These are phyloP conservation scores for Pogonocherus hispidulus DNA, from an alignment of 2,888 invertebrate species.

Conservation along the genomic window DNA sequence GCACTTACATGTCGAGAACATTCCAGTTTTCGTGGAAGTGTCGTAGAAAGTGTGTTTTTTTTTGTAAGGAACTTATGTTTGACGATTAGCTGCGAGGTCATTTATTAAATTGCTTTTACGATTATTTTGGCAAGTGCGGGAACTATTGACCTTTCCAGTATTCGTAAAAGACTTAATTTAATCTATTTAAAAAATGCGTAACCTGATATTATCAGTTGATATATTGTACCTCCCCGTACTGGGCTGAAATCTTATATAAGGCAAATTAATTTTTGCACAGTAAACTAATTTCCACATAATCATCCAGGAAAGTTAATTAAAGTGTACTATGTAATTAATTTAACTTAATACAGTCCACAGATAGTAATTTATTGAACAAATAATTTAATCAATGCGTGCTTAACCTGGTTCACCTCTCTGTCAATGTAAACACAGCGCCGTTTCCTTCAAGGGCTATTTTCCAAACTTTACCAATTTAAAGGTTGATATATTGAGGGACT, in stretches of 20 bases:
- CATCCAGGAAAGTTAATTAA: not conserved
- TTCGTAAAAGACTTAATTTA: no score
- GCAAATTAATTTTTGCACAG: not conserved
- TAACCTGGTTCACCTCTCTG: not conserved
- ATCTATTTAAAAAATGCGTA: no score
- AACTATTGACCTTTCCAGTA: no score
- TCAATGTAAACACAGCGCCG: not conserved
- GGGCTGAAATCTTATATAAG: not conserved
- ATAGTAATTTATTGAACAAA: not conserved
- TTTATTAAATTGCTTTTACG: no score
- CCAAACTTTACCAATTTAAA: conserved; percentile 34
- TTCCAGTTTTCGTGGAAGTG: no score
- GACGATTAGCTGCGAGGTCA: no score
- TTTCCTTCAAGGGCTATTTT: conserved; percentile 10
- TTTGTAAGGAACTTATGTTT: no score
- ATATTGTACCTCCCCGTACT: no score
- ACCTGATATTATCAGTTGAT: no score
- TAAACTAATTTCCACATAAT: not conserved
- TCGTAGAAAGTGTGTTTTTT: no score
- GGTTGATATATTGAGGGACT: conserved; percentile 20
- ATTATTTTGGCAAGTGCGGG: no score
- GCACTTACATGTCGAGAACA: no score
- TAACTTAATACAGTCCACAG: not conserved
- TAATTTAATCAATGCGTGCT: not conserved
- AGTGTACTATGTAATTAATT: not conserved